phyloP scores from a whole-genome alignment of 2,797 vertebrate genomes.

The Gymnothorax javanicus region DNA sequence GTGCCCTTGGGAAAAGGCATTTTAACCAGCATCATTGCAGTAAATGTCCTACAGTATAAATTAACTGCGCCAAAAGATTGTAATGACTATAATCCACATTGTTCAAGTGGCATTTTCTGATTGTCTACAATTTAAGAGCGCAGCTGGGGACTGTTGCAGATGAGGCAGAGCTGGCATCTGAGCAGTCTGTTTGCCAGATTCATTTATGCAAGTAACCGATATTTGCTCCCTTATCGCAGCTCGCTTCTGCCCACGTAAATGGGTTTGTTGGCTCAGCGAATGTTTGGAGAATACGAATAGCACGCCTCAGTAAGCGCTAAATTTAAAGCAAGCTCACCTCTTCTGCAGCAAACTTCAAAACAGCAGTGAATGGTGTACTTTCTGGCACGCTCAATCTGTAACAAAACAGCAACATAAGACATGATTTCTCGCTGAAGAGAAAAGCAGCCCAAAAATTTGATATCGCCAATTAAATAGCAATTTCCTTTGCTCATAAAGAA shows the following conservation, averaged over 20 bases:
- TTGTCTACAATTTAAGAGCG: neutral
- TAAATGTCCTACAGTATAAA: neutral
- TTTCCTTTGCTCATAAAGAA: neutral
- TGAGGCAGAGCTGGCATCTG: neutral
- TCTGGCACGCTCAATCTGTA: conserved; percentile 93
- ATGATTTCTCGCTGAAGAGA: neutral
- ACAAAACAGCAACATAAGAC: conserved; percentile 43
- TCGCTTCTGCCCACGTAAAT: neutral
- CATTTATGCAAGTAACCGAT: neutral
- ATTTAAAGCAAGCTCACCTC: conserved; percentile 76
- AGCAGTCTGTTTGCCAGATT: neutral
- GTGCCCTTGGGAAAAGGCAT: neutral
- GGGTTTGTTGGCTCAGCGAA: neutral
- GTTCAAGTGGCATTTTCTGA: neutral
- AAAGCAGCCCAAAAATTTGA: neutral
- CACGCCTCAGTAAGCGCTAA: neutral
- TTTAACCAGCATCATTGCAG: neutral
- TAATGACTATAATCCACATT: neutral
- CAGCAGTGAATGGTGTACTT: conserved; percentile 93
- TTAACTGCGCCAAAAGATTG: neutral
- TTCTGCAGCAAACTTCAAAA: conserved; percentile 97
- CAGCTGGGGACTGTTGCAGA: neutral
- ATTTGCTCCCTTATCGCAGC: neutral
- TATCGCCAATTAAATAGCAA: neutral
- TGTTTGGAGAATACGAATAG: neutral